Conservation (phyloP, 2,113 vertebrate species). For the Toxostoma redivivum region DNA sequence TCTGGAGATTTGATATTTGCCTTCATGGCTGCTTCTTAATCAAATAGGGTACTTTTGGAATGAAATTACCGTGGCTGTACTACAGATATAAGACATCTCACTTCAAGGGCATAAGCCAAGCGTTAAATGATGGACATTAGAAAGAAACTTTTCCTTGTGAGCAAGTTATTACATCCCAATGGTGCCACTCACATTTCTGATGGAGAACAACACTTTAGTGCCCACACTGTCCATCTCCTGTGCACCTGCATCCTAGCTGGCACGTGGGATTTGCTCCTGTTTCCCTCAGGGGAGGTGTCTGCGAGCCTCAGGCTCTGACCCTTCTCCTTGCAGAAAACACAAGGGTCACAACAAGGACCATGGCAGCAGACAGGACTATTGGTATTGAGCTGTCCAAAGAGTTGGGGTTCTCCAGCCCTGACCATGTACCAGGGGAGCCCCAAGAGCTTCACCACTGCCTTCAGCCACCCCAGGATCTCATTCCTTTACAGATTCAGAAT, state of each 20-base stretch:
- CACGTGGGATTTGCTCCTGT: fast-evolving
- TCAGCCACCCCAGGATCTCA: background rate
- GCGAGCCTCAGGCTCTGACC: fast-evolving
- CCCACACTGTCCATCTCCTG: background rate
- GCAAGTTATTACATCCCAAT: fast-evolving
- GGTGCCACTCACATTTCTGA: background rate
- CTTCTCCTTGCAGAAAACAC: background rate
- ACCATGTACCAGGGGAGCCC: fast-evolving
- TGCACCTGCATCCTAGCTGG: background rate
- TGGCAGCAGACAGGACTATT: fast-evolving
- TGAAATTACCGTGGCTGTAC: background rate
- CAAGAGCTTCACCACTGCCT: background rate
- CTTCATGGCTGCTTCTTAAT: constrained; percentile 49
- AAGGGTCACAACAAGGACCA: background rate
- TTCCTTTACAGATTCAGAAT: background rate
- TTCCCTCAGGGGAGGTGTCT: fast-evolving
- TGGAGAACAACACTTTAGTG: fast-evolving
- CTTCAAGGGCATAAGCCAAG: constrained; percentile 53
- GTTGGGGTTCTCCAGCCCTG: background rate
- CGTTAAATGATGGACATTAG: constrained; percentile 7
- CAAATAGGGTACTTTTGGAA: constrained; percentile 32
- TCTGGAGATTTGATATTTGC: constrained; percentile 41
- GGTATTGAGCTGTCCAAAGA: background rate
- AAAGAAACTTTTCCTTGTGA: constrained; percentile 12
- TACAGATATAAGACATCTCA: background rate